Base-by-base conservation (phyloP, 2,797 vertebrate species). In the Schizopygopsis pylzovi region DNA sequence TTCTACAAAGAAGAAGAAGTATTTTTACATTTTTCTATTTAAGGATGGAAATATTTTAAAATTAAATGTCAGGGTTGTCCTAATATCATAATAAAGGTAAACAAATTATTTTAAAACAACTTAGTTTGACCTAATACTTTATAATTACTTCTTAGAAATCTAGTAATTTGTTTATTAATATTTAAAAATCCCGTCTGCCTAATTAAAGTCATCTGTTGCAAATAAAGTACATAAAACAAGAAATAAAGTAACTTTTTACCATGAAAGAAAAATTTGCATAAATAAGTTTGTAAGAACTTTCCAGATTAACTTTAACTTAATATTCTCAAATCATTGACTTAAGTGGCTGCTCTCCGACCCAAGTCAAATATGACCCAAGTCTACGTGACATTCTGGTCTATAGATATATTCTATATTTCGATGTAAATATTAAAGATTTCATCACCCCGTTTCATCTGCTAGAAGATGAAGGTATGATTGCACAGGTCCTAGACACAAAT, bases 251-350 rank as follows among this genome's bases (percentile, higher is more conserved):
- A 41, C 2, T n/a, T 71, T 71, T 43, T 43, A 25, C n/a, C 59
- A 61, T 61, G 13, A 71, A 37, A 43, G n/a, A 70, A 41, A 0
- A 4, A 11, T 6, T 0, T 22, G 18, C 18, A 37, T 12, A 20
- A 6, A 20, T 13, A 54, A 2, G 10, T 39, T 54, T 76, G 28
- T 52, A 76, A 54, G 28, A 54, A 37, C 6, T 39, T 77, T 10
- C 15, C 63, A 67, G 13, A 33, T 54, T 75, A 75, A 75, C n/a
- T 72, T 73, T n/a, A 72, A 45, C 70, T 73, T 13, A 45, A 45
- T 41, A 16, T 16, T 15, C 0, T 47, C 15, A 49, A 11, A 13
- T 37, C 63, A 65, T 68, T 68, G 37, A 41, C 37, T 20, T 71
- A n/a, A 0, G 15, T 75, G 15, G 71, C 18, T 52, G 10, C 28